Evolutionary conservation across 2,797 vertebrate species (phyloP).

Genomic region (Danio choprae): DNA sequence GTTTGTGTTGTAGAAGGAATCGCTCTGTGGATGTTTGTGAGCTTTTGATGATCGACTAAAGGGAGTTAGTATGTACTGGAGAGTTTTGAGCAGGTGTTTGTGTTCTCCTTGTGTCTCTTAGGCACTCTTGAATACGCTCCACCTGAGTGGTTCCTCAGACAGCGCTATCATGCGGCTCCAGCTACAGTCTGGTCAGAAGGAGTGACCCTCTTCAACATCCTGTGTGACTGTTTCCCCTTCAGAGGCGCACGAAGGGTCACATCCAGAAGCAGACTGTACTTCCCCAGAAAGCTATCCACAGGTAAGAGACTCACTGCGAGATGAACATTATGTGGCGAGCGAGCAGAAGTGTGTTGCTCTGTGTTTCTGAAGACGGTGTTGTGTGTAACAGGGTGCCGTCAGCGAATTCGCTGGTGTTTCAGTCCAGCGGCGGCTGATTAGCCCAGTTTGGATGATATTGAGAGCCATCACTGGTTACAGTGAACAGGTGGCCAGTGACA

Average conservation of each 20-base stretch:
- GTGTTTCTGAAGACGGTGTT: not conserved
- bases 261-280: conserved; percentile 30
- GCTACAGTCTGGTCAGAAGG: no score
- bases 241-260: not conserved
- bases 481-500: not conserved
- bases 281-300: no score
- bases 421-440: conserved; percentile 66
- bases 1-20: not conserved
- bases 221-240: no score
- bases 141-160: no score
- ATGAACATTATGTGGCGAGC: conserved; percentile 59
- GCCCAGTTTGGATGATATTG: conserved; percentile 70
- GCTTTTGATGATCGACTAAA: no score
- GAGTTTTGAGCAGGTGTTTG: not conserved
- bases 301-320: no score
- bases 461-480: conserved; percentile 67
- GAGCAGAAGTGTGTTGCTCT: not conserved
- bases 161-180: no score
- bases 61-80: no score
- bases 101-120: not conserved
- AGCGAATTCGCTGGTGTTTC: conserved; percentile 73
- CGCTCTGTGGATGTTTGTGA: no score
- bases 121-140: no score
- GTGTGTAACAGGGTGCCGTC: no score
- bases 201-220: no score